Percentiles rank a stretch among this genome's conserved stretches.
Conservation (phyloP, 1,140 invertebrate genomes). For the fruit fly (Drosophila melanogaster) region Release_6_plus_ISO1_MT NT_033779.5:9748501-9749000, state of each 20-base stretch:
- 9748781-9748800: conserved; percentile 89
- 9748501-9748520: conserved; percentile 84
- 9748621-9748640: conserved; percentile 84
- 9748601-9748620: conserved; percentile 84
- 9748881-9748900: conserved; percentile 51
- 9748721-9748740: conserved; percentile 77
- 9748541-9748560: conserved; percentile 87
- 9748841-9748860: conserved; percentile 85
- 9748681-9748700: background rate
- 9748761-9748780: conserved; percentile 84
- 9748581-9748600: conserved; percentile 87
- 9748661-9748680: conserved; percentile 51
- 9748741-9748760: conserved; percentile 72
- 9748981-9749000: conserved; percentile 50
- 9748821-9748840: conserved; percentile 87
- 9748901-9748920: conserved; percentile 29
- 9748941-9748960: conserved; percentile 73
- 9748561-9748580: conserved; percentile 88
- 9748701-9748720: conserved; percentile 50
- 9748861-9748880: conserved; percentile 73
- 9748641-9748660: conserved; percentile 86
- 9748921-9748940: conserved; percentile 16
- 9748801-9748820: conserved; percentile 89
- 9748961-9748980: conserved; percentile 73
- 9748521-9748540: conserved; percentile 90